phyloP scores from a whole-genome alignment of 2,888 invertebrate genomes.

The Muschampia plurimacula region DNA sequence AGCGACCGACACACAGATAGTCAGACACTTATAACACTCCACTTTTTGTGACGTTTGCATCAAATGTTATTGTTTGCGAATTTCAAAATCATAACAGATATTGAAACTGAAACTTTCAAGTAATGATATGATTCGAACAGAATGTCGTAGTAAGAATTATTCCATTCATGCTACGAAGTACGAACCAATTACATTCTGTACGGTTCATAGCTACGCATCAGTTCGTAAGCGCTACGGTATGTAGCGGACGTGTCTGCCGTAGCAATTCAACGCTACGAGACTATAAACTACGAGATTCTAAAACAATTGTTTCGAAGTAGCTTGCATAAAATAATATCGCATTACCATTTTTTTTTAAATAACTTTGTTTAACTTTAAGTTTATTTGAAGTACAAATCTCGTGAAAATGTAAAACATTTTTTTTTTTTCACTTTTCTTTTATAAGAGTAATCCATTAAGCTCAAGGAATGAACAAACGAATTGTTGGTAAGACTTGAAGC shows the following conservation, averaged over 20 bases:
- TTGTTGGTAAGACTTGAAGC: constrained; percentile 2
- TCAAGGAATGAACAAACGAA: neutral
- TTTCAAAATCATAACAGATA: too few species aligned
- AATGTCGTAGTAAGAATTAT: too few species aligned
- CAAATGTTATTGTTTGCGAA: too few species aligned
- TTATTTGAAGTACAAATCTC: neutral
- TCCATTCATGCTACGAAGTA: neutral
- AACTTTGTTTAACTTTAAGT: neutral
- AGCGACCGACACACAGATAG: too few species aligned
- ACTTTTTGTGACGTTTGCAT: too few species aligned
- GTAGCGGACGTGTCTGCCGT: constrained; percentile 17
- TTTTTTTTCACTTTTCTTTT: neutral
- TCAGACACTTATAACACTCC: too few species aligned
- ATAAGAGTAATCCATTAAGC: too few species aligned
- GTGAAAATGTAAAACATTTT: neutral
- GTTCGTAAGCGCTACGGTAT: constrained; percentile 19
- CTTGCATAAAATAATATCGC: neutral
- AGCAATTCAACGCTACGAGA: neutral
- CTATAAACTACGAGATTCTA: neutral
- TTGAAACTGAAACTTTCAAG: neutral
- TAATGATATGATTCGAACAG: neutral
- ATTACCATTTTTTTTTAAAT: neutral
- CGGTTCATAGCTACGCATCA: constrained; percentile 8
- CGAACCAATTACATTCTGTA: neutral
- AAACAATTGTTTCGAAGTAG: neutral